Evolutionary conservation across 2,797 vertebrate species (phyloP), one percentile per base, ranked within the genome.

Genomic region (Enteromius anoplus): DNA sequence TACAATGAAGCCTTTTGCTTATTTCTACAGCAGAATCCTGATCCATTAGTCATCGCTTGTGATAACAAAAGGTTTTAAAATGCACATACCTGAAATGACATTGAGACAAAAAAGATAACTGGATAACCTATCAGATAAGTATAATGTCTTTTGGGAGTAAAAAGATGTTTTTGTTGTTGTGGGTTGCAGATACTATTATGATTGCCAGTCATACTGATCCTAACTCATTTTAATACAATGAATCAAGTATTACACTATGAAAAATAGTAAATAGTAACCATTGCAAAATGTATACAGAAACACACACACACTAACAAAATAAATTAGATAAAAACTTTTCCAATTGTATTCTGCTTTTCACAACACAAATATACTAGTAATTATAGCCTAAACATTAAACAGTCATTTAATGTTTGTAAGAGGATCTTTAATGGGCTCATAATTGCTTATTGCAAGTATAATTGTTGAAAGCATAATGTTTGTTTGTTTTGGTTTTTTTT

Each of bases 1-100:
- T 68, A 79, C 26, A 79, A 23, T 53, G 32, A 2, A 53, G 64
- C 23, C 45, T 19, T 79, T 51, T 79, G 32, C 34, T 68, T 53
- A 40, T 53, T 53, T 23, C 26, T 51, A 4, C 49, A n/a, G 26
- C 64, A 51, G n/a, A 78, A 65, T 65, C 26, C 45, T 51, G 45
- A 37, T 65, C 45, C 62, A n/a, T 78, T 17, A 23, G 10, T 51
- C 29, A 62, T 19, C 0, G 2, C 21, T 76, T 76, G 14, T 40
- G 37, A 60, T 60, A 55, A 60, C 53, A 62, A 19, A 76, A 45
- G 75, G 23, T 62, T 62, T 37, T 17, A 58, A 58, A 60, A 55
- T 55, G 15, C 69, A 71, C 11, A 12, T 47, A 51, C 21, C 7
- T 49, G 10, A 34, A 53, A 73, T 73, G 2, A 72, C 45, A 71